Conservation (phyloP, 2,888 invertebrate species). For the Automeris io region DNA sequence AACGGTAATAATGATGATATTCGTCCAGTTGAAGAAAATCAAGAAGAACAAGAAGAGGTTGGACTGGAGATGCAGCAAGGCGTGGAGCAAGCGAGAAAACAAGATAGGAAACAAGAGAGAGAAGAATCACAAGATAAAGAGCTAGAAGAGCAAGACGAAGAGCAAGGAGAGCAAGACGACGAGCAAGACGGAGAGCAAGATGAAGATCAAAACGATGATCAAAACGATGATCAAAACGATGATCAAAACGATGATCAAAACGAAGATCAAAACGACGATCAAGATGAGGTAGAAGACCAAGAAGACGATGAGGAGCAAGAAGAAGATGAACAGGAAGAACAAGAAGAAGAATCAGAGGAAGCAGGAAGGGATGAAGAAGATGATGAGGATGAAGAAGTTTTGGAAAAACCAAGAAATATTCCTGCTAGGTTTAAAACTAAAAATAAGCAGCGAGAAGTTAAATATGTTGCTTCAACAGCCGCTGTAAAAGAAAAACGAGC, state of each 20-base stretch:
- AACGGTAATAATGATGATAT: not conserved
- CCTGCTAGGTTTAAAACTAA: constrained; percentile 13
- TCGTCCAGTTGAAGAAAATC: not conserved
- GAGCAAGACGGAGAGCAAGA: constrained; percentile 14
- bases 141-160: constrained; percentile 4
- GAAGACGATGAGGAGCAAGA: constrained; percentile 8
- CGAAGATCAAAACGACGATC: constrained; percentile 2
- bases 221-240: constrained; percentile 14
- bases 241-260: constrained; percentile 13
- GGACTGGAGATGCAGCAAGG: constrained; percentile 7
- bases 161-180: constrained; percentile 5
- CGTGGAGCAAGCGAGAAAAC: constrained; percentile 7
- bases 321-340: constrained; percentile 9
- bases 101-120: constrained; percentile 5
- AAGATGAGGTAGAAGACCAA: constrained; percentile 8
- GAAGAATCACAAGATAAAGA: constrained; percentile 4
- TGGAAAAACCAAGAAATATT: constrained; percentile 16
- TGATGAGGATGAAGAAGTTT: constrained; percentile 14
- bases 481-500: constrained; percentile 16
- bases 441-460: constrained; percentile 16
- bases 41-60: constrained; percentile 7
- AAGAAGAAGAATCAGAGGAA: constrained; percentile 2
- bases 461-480: constrained; percentile 17
- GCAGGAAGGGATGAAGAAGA: constrained; percentile 3
- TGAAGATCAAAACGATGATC: constrained; percentile 14